These are phyloP conservation scores for Latheticus oryzae DNA, from an alignment of 2,888 invertebrate species.

Conservation along the genomic window DNA sequence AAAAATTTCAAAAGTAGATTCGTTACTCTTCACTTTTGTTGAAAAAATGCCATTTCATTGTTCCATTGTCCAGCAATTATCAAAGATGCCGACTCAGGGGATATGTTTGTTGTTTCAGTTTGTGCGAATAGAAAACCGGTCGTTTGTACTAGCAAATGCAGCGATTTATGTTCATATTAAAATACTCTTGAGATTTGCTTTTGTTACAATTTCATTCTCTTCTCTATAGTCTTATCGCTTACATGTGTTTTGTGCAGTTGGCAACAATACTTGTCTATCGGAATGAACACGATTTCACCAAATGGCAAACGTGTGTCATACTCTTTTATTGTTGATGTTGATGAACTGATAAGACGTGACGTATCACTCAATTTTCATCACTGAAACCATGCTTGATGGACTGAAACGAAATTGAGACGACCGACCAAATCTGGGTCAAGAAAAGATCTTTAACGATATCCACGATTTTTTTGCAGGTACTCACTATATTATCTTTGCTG, in stretches of 20 bases:
- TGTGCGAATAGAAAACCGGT: constrained; percentile 42
- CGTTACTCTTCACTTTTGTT: constrained; percentile 1
- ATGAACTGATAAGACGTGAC: too few relatives aligned
- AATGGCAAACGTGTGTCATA: too few relatives aligned
- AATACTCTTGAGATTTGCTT: constrained; percentile 18
- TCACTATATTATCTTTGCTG: too few relatives aligned
- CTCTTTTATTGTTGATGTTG: too few relatives aligned
- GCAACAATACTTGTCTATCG: constrained; percentile 7
- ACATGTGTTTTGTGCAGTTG: constrained; percentile 17
- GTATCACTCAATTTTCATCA: too few relatives aligned
- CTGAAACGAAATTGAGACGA: too few relatives aligned
- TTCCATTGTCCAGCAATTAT: constrained; percentile 46
- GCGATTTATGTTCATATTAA: constrained; percentile 36
- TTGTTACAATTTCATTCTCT: constrained; percentile 27
- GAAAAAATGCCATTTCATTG: constrained; percentile 35
- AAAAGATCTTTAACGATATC: too few relatives aligned
- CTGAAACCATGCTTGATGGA: too few relatives aligned
- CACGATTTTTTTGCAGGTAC: too few relatives aligned
- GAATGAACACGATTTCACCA: too few relatives aligned
- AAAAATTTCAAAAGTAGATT: too few relatives aligned
- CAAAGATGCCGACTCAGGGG: constrained; percentile 44
- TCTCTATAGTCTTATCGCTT: constrained; percentile 3
- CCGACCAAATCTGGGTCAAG: too few relatives aligned
- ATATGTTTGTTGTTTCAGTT: constrained; percentile 41
- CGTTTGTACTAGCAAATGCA: constrained; percentile 40